Evolutionary conservation across 2,888 invertebrate genomes (phyloP), one percentile per base, ranked within the genome.

Genomic region (Stenotaenia linearis): DNA sequence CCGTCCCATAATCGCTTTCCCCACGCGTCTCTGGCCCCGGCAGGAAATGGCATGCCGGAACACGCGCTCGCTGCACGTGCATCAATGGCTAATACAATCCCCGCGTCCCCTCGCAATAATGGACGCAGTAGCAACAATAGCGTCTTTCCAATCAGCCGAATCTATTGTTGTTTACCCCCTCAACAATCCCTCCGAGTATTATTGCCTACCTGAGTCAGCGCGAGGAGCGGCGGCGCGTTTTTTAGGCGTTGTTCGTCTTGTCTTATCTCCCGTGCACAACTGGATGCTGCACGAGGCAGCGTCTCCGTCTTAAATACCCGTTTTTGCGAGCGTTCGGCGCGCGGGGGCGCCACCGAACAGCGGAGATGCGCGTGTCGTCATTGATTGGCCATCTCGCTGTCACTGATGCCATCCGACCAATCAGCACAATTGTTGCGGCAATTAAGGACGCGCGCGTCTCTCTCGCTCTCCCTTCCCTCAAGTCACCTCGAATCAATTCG

Each of bases 361-460:
- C 75, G 18, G 35, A 75, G 9, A n/a, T 12, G 28, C 32, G 37
- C 35, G 10, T 75, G 75, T 9, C 35, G 35, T 75, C 79, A 79
- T 79, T 79, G 79, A 79, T 79, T 79, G 79, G 79, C 75, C 45
- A 61, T 74, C 74, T 61, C 21, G 32, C 35, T 75, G 79, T 79
- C 75, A 79, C 32, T 75, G 79, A 75, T 75, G 79, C 75, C 79
- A 79, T 79, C 79, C 37, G 35, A 75, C 79, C 79, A 79, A 79
- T 79, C 79, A 79, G 75, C 75, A 35, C 79, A 75, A 79, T 79
- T 79, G 79, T 79, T 75, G 50, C 28, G 40, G 79, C 78, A 61
- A 78, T 78, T 78, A 78, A 78, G 40, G 78, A 32, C 30, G 78
- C 28, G 25, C 37, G 45, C 78, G 75, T 21, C 35, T 32, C 74